Evolutionary conservation across 2,797 vertebrate genomes (phyloP).

Genomic region (Octomys mimax): DNA sequence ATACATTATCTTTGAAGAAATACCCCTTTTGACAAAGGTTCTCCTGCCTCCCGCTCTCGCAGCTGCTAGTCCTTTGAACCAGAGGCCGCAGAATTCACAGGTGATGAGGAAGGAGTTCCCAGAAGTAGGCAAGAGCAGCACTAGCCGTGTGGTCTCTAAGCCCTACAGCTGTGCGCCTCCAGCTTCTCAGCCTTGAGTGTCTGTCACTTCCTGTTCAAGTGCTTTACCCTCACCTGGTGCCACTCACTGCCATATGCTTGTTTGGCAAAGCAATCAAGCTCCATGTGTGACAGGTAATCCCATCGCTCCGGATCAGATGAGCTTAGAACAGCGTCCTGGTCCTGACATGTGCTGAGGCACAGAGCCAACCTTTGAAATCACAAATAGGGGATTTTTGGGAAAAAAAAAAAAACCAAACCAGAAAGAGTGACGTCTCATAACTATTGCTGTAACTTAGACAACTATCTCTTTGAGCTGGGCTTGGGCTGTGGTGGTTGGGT

Average conservation of each 20-base stretch:
- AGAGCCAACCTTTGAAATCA: slow-evolving; percentile 22
- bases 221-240: neutral
- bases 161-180: too few relatives aligned
- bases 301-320: slow-evolving; percentile 27
- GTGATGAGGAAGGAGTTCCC: neutral
- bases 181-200: neutral
- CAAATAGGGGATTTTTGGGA: neutral
- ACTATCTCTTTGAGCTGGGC: slow-evolving; percentile 42
- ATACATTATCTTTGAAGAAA: neutral
- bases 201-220: neutral
- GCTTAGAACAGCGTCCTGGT: neutral
- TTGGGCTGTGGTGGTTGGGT: neutral
- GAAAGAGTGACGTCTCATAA: neutral
- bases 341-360: neutral
- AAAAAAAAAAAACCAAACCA: neutral
- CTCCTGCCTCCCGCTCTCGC: neutral
- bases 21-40: neutral
- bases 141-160: neutral
- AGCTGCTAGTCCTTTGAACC: neutral
- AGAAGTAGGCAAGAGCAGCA: neutral
- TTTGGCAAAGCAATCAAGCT: slow-evolving; percentile 19
- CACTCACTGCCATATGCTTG: neutral
- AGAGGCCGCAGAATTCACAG: neutral
- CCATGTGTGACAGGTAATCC: neutral
- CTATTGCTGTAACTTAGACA: neutral